Evolutionary conservation across 2,113 vertebrate genomes (phyloP).

Genomic region (Cephalopterus ornatus): DNA sequence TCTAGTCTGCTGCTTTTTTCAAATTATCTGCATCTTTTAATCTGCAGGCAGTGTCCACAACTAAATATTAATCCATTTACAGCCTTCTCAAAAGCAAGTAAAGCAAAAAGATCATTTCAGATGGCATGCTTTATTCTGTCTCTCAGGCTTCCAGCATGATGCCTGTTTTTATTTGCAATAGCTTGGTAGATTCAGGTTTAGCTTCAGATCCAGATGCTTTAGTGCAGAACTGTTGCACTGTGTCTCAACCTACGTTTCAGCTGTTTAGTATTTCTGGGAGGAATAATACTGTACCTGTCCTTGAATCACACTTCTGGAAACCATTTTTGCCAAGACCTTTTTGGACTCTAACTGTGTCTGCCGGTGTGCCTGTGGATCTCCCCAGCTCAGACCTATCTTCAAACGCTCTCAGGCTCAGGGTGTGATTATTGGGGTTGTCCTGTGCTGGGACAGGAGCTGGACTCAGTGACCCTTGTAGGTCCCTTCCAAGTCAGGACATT

Average conservation of each 20-base stretch:
- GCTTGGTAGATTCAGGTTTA: not conserved
- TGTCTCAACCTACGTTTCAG: not conserved
- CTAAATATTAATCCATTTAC: not conserved
- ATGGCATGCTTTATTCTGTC: not conserved
- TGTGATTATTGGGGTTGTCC: not conserved
- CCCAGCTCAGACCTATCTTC: not conserved
- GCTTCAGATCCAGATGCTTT: not conserved
- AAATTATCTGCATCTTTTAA: not conserved
- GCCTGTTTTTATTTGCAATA: not conserved
- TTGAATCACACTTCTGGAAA: not conserved
- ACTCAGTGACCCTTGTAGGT: not conserved
- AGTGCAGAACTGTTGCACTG: not conserved
- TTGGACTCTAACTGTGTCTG: not conserved
- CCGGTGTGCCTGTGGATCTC: not conserved
- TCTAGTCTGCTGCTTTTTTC: not conserved
- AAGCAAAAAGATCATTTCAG: not conserved
- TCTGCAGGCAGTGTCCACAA: not conserved
- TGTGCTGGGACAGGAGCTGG: not conserved
- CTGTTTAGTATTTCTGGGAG: not conserved
- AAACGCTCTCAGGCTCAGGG: too few species aligned
- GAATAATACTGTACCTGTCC: not conserved
- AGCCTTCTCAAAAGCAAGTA: not conserved
- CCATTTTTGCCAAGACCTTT: not conserved
- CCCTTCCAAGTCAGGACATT: not conserved
- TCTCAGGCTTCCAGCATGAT: not conserved